Percentiles rank a stretch among this genome's conserved stretches.
phyloP scores from a whole-genome alignment of 2,888 invertebrate genomes.

The Pachliopta kotzebuea region DNA sequence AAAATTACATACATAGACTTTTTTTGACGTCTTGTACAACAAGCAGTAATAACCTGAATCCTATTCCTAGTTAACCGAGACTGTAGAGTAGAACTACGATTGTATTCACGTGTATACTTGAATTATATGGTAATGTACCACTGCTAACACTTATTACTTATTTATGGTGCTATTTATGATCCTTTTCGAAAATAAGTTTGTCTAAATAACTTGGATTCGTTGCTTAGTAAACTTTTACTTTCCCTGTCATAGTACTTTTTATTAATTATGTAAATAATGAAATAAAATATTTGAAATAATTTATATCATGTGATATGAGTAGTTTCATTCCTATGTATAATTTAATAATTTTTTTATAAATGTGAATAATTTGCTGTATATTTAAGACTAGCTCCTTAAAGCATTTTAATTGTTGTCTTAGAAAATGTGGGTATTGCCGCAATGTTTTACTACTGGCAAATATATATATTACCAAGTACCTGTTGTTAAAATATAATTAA shows the following conservation, averaged over 20 bases:
- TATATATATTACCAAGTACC: neutral
- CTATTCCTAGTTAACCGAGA: too few relatives aligned
- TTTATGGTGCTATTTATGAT: too few relatives aligned
- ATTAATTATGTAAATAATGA: neutral
- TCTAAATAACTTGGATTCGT: neutral
- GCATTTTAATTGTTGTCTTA: neutral
- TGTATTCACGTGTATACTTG: too few relatives aligned
- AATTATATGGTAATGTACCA: too few relatives aligned
- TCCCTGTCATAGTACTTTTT: neutral
- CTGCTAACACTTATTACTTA: too few relatives aligned
- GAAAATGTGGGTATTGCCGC: neutral
- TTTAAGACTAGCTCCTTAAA: neutral
- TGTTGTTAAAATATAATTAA: neutral
- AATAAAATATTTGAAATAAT: neutral
- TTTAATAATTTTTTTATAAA: neutral
- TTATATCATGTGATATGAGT: neutral
- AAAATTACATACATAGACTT: too few relatives aligned
- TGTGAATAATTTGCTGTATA: neutral
- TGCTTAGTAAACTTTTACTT: neutral
- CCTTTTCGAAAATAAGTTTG: neutral
- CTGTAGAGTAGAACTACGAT: too few relatives aligned
- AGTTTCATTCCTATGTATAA: constrained; percentile 4
- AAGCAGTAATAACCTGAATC: too few relatives aligned
- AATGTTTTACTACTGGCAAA: neutral
- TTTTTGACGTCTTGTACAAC: too few relatives aligned